phyloP scores from a whole-genome alignment of 2,888 invertebrate genomes.

The Nemoura dubitans region DNA sequence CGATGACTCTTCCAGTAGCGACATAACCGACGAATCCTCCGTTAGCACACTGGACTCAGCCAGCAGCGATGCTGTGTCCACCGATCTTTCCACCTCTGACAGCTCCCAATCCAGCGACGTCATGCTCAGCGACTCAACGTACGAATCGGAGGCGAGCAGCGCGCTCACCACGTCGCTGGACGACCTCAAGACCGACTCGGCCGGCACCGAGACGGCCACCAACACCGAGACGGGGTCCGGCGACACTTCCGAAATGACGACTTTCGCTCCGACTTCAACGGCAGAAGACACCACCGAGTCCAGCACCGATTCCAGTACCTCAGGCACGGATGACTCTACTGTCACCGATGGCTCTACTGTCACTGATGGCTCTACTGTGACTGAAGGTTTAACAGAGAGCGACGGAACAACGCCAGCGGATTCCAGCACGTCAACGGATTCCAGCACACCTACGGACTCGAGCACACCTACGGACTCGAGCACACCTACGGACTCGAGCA shows the following conservation, averaged over 20 bases:
- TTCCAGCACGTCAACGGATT: conserved; percentile 10
- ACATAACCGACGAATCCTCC: neutral
- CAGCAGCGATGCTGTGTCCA: neutral
- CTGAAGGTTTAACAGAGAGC: neutral
- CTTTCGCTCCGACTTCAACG: neutral
- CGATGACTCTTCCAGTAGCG: conserved; percentile 13
- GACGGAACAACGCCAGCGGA: conserved; percentile 38
- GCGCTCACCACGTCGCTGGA: conserved; percentile 37
- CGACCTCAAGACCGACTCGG: conserved; percentile 27
- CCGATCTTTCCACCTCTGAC: conserved; percentile 50
- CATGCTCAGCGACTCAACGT: conserved; percentile 64
- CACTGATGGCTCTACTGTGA: conserved; percentile 1
- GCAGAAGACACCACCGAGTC: neutral
- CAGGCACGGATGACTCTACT: conserved; percentile 37
- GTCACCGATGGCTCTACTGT: conserved; percentile 35
- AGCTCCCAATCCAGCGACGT: conserved; percentile 59
- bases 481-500: conserved; percentile 29
- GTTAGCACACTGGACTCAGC: neutral
- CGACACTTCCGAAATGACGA: conserved; percentile 50
- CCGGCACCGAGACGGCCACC: neutral
- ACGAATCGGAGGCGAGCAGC: conserved; percentile 40
- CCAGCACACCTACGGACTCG: conserved; percentile 3
- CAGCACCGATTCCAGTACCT: neutral
- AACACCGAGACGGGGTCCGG: conserved; percentile 52
- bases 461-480: conserved; percentile 17